Conservation (phyloP, 2,113 vertebrate genomes). For the Gambusia affinis region DNA sequence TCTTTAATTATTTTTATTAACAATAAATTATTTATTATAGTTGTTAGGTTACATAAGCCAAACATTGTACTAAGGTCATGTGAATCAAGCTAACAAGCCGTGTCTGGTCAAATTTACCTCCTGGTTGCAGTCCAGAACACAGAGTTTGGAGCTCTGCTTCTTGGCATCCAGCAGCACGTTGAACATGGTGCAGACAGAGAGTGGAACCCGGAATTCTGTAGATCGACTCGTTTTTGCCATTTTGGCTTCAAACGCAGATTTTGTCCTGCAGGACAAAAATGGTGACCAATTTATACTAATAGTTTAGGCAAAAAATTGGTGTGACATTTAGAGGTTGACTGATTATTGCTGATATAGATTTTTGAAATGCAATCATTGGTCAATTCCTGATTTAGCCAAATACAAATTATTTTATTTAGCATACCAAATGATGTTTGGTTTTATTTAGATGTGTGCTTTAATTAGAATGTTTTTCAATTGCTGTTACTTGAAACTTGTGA, state of each 20-base stretch:
- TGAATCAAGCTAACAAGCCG: too few species aligned
- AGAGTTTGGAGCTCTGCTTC: constrained; percentile 92
- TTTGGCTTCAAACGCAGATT: constrained; percentile 91
- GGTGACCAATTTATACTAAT: neutral
- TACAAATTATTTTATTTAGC: too few species aligned
- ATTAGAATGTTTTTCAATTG: too few species aligned
- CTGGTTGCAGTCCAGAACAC: constrained; percentile 89
- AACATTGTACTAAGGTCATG: too few species aligned
- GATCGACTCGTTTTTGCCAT: constrained; percentile 90
- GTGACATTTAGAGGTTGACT: neutral
- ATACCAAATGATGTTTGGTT: too few species aligned
- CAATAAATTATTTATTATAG: too few species aligned
- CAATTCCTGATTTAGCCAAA: too few species aligned
- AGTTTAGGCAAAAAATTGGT: neutral
- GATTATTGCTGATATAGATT: neutral
- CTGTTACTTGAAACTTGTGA: too few species aligned
- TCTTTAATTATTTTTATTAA: too few species aligned
- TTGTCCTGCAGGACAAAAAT: constrained; percentile 83
- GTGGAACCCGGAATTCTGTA: constrained; percentile 86
- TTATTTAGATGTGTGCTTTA: too few species aligned
- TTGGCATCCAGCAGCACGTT: constrained; percentile 95
- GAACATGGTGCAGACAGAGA: constrained; percentile 95
- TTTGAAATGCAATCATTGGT: too few species aligned
- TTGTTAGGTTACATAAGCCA: too few species aligned
- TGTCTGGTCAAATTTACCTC: constrained; percentile 81